Evolutionary conservation across 2,888 invertebrate genomes (phyloP).

Genomic region (Dryocosmus kuriphilus): DNA sequence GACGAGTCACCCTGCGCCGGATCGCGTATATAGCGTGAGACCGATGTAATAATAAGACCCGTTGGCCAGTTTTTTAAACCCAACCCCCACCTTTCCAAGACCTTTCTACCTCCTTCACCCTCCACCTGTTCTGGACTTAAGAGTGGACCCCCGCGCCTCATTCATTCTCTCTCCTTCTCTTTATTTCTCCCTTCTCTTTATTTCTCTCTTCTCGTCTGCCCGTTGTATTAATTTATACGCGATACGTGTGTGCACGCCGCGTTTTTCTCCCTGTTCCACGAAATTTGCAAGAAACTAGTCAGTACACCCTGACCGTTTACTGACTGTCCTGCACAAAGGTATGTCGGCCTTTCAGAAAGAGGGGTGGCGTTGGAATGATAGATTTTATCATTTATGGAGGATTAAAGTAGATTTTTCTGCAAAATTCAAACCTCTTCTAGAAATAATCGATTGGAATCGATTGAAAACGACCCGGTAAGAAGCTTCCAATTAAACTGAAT

Average conservation of each 20-base stretch:
- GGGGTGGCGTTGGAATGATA: neutral
- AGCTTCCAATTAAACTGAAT: too few species aligned
- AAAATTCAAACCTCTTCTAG: too few species aligned
- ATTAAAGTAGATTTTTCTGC: neutral
- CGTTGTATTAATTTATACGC: conserved; percentile 77
- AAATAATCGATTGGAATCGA: too few species aligned
- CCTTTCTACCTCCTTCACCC: conserved; percentile 51
- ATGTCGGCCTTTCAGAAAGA: conserved; percentile 2
- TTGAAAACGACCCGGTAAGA: too few species aligned
- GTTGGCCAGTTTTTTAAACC: conserved; percentile 75
- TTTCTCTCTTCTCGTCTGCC: conserved; percentile 53
- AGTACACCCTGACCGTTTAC: conserved; percentile 58
- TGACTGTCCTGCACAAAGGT: conserved; percentile 42
- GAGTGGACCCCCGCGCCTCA: conserved; percentile 49
- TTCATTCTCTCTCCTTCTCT: conserved; percentile 48
- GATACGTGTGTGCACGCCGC: conserved; percentile 77
- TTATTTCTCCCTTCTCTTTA: conserved; percentile 51
- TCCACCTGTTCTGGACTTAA: conserved; percentile 47
- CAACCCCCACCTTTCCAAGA: conserved; percentile 47
- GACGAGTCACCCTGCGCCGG: conserved; percentile 68
- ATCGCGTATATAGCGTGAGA: conserved; percentile 71
- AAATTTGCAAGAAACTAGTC: conserved; percentile 78
- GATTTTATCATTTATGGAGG: conserved; percentile 46
- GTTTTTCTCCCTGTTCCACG: conserved; percentile 76
- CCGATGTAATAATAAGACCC: conserved; percentile 76